These are phyloP conservation scores for Poeciliopsis retropinna DNA, from an alignment of 2,113 vertebrate species.

Conservation along the genomic window DNA sequence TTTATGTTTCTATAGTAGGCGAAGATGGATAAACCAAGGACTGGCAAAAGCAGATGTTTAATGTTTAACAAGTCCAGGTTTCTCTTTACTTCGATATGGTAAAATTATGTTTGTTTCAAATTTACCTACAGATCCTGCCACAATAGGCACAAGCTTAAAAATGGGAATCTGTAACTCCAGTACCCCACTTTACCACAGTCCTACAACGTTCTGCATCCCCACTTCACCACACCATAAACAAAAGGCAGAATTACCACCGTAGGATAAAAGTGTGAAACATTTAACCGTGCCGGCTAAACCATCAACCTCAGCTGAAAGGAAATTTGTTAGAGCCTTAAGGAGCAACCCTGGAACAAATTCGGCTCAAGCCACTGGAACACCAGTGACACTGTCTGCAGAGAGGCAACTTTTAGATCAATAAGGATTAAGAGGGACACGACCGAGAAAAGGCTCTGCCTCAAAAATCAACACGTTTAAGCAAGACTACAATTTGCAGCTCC, in stretches of 20 bases:
- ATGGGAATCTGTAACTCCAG: too few species aligned
- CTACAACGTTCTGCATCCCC: too few species aligned
- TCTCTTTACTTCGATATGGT: neutral
- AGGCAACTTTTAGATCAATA: neutral
- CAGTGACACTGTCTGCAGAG: neutral
- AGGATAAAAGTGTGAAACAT: neutral
- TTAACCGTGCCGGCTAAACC: neutral
- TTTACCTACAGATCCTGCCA: neutral
- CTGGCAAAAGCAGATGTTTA: neutral
- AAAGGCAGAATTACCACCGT: too few species aligned
- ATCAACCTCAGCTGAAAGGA: neutral
- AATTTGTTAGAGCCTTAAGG: neutral
- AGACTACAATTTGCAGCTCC: neutral
- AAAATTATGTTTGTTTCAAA: neutral
- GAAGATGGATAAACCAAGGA: neutral
- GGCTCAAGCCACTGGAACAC: neutral
- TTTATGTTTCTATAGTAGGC: too few species aligned
- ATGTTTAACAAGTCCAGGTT: neutral
- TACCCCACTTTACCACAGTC: too few species aligned
- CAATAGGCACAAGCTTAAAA: neutral
- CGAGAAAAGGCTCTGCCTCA: neutral
- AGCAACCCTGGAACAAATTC: neutral
- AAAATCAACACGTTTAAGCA: neutral
- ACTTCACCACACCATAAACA: too few species aligned
- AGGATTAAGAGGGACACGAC: neutral